Percentiles rank a stretch among this genome's conserved stretches.
These are phyloP conservation scores for Neodon shergylaensis DNA, from an alignment of 2,113 vertebrate species.

Conservation along the genomic window DNA sequence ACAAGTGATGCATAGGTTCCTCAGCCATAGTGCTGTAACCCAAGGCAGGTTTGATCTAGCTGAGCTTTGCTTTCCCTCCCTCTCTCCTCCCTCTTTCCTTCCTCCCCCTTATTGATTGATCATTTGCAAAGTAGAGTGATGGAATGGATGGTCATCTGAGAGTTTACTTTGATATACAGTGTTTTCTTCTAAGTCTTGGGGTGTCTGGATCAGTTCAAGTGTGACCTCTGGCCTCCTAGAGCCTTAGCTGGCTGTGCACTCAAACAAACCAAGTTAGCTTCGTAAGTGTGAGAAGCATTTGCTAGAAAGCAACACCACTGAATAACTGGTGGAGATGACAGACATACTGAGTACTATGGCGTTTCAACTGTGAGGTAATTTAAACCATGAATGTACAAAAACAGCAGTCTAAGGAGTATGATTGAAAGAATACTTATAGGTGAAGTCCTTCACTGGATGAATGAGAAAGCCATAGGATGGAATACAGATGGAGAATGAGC, in stretches of 20 bases:
- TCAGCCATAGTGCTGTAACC: background rate
- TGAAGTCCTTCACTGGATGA: background rate
- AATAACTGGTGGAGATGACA: background rate
- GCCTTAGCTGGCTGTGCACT: background rate
- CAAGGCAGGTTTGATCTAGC: background rate
- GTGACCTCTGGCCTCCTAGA: background rate
- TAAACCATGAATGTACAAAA: background rate
- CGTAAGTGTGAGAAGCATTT: background rate
- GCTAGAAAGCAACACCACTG: background rate
- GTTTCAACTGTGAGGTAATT: background rate
- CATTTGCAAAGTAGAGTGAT: background rate
- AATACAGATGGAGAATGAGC: background rate
- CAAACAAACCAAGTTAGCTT: background rate
- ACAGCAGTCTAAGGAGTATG: background rate
- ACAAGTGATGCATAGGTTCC: background rate
- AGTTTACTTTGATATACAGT: background rate
- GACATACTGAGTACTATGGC: background rate
- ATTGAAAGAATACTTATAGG: conserved; percentile 6
- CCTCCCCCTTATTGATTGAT: background rate
- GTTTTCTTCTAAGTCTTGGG: background rate
- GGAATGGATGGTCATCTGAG: background rate
- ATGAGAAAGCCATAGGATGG: background rate
- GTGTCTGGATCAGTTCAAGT: background rate
- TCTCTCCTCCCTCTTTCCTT: background rate
- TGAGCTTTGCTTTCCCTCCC: background rate